A percentile compares a stretch with the other conserved stretches of the same genome.
These are phyloP conservation scores for Tenualosa ilisha DNA, from an alignment of 2,797 vertebrate species.

Conservation along the genomic window DNA sequence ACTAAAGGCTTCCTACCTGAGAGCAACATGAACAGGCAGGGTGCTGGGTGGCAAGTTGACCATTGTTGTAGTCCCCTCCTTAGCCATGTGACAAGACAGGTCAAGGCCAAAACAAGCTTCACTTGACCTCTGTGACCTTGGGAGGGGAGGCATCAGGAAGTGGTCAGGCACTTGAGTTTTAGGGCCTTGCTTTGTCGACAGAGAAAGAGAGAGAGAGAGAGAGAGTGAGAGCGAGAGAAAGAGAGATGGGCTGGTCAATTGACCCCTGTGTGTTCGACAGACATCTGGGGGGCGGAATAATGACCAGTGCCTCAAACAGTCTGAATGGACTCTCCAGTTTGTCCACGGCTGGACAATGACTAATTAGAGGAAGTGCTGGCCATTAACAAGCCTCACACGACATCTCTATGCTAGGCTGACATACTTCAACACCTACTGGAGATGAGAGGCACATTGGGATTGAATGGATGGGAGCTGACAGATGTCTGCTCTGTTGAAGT, in stretches of 20 bases:
- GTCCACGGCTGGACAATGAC: conserved; percentile 62
- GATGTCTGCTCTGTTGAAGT: background rate
- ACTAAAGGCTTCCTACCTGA: background rate
- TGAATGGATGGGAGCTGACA: background rate
- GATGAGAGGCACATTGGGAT: conserved; percentile 17
- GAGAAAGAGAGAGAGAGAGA: background rate
- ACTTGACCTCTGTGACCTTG: conserved; percentile 43
- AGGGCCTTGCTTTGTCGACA: background rate
- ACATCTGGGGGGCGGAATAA: conserved; percentile 47
- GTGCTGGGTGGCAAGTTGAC: background rate
- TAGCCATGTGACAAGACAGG: conserved; percentile 27
- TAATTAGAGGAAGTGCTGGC: conserved; percentile 65
- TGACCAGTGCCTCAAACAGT: conserved; percentile 32
- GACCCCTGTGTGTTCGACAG: conserved; percentile 58
- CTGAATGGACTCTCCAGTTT: conserved; percentile 58
- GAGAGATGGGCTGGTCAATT: conserved; percentile 52
- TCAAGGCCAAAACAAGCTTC: conserved; percentile 44
- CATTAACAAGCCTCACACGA: conserved; percentile 60
- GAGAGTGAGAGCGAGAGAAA: background rate
- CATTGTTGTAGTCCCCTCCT: conserved; percentile 11
- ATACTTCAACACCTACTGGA: conserved; percentile 46
- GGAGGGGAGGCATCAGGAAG: background rate
- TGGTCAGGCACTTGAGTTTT: conserved; percentile 42
- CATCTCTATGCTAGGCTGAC: conserved; percentile 4
- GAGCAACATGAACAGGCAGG: background rate